Base-by-base conservation (phyloP, 30 jellyfish, hydroid and myxozoan species). In the Hydractinia symbiolongicarpus region DNA sequence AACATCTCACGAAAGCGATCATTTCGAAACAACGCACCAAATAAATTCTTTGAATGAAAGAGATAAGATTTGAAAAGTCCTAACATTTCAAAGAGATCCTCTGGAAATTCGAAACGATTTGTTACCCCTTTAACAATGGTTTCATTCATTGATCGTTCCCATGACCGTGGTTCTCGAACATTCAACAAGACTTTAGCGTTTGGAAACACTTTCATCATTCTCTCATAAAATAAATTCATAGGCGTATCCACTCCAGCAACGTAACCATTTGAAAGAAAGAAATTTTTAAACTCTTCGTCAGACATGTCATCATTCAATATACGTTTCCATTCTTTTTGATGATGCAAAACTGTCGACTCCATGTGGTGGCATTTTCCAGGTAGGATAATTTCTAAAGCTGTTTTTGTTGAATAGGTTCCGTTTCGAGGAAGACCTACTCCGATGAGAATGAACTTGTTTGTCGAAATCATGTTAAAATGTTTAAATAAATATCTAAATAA, bases 401-500 rank as follows among this genome's bases (percentile, higher is more conserved):
- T 6, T 50, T 62, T 62, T 9, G 30, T 40, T 15, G 73, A 62
- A 62, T 62, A 15, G 7, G 73, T 62, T 62, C 73, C 73, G 5
- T 40, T 62, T 9, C 73, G 73, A 15, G 73, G 73, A 62, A 62
- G 73, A 9, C 73, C 73, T 15, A 62, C 73, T 9, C 73, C 73
- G 5, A 62, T 62, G 50, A 62, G 50, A 62, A 62, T n/a, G n/a
- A n/a, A n/a, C n/a, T n/a, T n/a, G n/a, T n/a, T n/a, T n/a, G n/a
- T n/a, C n/a, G n/a, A n/a, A n/a, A n/a, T n/a, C n/a, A n/a, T n/a
- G n/a, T n/a, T n/a, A n/a, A n/a, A n/a, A n/a, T n/a, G n/a, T n/a
- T n/a, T n/a, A n/a, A n/a, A n/a, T n/a, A n/a, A n/a, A n/a, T n/a
- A n/a, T n/a, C n/a, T n/a, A n/a, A n/a, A n/a, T n/a, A n/a, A n/a